Percentiles rank a stretch among this genome's conserved stretches.
phyloP scores from a whole-genome alignment of 2,888 invertebrate species.

The Polyommatus icarus region DNA sequence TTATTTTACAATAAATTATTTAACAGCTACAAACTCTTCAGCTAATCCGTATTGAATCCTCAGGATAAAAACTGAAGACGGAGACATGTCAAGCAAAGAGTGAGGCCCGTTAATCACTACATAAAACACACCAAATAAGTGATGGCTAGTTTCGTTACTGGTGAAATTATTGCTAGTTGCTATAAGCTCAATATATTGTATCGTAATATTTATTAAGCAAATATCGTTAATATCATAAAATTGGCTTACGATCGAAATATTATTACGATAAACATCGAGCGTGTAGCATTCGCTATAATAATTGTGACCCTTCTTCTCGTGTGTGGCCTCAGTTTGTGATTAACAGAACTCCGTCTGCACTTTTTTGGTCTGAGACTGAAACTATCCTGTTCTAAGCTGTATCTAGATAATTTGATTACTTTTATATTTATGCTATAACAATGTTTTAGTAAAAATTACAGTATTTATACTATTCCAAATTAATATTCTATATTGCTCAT shows the following conservation, averaged over 20 bases:
- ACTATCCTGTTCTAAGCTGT: conserved; percentile 52
- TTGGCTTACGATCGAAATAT: neutral
- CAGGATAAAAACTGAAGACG: neutral
- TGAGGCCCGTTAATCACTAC: neutral
- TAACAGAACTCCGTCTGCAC: neutral
- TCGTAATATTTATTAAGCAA: too few relatives aligned
- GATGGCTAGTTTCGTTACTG: neutral
- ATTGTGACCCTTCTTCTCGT: neutral
- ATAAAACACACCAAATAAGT: neutral
- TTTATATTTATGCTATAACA: conserved; percentile 70
- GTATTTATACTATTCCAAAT: conserved; percentile 64
- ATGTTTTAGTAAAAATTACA: conserved; percentile 66
- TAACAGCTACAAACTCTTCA: conserved; percentile 23
- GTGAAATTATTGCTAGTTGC: neutral
- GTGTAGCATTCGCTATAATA: neutral
- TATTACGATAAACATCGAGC: neutral
- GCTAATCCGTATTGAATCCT: conserved; percentile 26
- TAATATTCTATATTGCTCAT: conserved; percentile 77
- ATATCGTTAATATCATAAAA: too few relatives aligned
- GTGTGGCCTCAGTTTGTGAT: neutral
- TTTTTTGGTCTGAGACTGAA: neutral
- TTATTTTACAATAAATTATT: conserved; percentile 28
- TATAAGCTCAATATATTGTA: neutral
- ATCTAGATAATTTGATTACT: conserved; percentile 48
- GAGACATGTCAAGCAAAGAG: neutral